These are phyloP conservation scores for Okapia johnstoni DNA, from an alignment of 2,113 vertebrate genomes.

Conservation along the genomic window DNA sequence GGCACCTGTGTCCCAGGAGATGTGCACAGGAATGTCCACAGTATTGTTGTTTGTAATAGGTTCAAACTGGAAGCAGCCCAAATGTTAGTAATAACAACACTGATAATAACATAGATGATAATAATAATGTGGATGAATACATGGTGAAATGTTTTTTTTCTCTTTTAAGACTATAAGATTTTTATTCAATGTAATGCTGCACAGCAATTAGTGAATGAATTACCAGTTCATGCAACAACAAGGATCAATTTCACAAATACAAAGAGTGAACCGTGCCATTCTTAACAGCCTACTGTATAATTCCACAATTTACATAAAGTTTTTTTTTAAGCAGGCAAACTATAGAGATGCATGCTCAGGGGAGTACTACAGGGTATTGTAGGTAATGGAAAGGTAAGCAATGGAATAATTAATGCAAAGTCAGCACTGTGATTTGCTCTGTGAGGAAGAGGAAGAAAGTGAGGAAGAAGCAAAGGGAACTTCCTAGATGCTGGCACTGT, in stretches of 20 bases:
- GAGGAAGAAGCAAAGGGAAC: not conserved
- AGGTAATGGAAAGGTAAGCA: not conserved
- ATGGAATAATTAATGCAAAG: not conserved
- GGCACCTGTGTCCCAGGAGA: not conserved
- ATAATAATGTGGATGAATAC: not conserved
- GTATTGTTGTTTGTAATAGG: not conserved
- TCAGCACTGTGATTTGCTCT: not conserved
- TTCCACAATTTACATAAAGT: not conserved
- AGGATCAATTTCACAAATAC: not conserved
- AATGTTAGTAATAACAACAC: not conserved
- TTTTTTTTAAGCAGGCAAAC: not conserved
- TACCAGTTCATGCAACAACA: not conserved
- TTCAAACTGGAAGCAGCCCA: not conserved
- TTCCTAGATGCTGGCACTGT: not conserved
- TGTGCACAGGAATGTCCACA: not conserved
- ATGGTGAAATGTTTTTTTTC: not conserved
- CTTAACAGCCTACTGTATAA: not conserved
- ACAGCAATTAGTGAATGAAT: not conserved
- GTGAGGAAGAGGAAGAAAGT: not conserved
- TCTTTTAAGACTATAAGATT: not conserved
- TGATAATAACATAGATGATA: not conserved
- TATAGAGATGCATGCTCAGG: not conserved
- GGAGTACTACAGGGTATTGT: not conserved
- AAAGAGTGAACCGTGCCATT: not conserved
- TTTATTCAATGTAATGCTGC: not conserved